Base-by-base conservation (phyloP, 2,797 vertebrate species). In the Etheostoma nigrum region DNA sequence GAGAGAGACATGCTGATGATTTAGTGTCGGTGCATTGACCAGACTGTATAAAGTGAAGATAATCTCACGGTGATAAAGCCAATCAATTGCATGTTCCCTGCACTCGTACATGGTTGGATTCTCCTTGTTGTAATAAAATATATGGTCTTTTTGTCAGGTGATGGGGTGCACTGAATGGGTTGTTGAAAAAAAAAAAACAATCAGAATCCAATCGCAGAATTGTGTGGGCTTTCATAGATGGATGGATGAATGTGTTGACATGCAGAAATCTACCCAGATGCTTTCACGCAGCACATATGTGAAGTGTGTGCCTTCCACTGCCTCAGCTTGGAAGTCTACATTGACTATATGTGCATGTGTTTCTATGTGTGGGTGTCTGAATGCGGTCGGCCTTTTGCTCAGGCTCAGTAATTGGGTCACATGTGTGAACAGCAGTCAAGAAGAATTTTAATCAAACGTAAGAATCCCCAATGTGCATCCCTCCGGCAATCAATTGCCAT, bases 381-480 rank as follows among this genome's bases (percentile, higher is more conserved):
- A 42, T 54, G 64, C 4, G 21, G 48, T 63, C 14, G 48, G 76
- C 65, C 30, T 77, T 86, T 89, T 59, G 73, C 82, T 72, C 77
- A 62, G 72, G 54, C 30, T 11, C 55, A 80, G 66, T 88, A 93
- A 90, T 75, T 92, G 83, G 91, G 84, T 91, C 89, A 85, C 80
- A 84, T 87, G 84, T 86, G 87, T 85, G 85, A 91, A 87, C 64
- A 84, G 86, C 86, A 90, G 85, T 91, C 81, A 64, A 72, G 66
- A 82, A 70, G 67, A 55, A 89, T 93, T 86, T 84, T 91, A 93
- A 93, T 93, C 91, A 93, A 93, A 92, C 72, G 65, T 68, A 74
- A 77, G 70, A 92, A 86, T 91, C 86, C 89, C 89, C 74, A 76
- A 86, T 59, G 84, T 65, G 44, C 59, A 27, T 12, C 62, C 55